Conservation (phyloP, 2,888 invertebrate species). For the Congeria kusceri region DNA sequence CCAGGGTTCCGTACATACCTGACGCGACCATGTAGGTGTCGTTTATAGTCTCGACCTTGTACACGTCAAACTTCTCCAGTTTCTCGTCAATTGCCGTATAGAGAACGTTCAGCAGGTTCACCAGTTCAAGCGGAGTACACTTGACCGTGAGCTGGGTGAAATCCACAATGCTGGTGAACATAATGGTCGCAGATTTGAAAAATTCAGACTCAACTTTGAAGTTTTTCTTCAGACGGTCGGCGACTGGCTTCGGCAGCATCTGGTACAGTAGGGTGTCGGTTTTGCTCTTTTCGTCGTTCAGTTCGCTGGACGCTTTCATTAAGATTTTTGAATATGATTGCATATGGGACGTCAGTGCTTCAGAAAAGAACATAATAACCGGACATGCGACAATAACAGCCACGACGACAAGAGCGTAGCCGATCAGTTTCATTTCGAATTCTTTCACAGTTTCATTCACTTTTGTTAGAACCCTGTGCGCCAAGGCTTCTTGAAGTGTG, state of each 20-base stretch:
- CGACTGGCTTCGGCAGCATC: slow-evolving; percentile 72
- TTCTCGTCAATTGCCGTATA: slow-evolving; percentile 68
- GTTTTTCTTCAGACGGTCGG: slow-evolving; percentile 65
- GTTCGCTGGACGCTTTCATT: slow-evolving; percentile 67
- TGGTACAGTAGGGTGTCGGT: slow-evolving; percentile 71
- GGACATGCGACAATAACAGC: slow-evolving; percentile 63
- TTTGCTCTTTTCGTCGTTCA: slow-evolving; percentile 63
- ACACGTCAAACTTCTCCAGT: slow-evolving; percentile 68
- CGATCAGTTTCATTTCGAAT: slow-evolving; percentile 85
- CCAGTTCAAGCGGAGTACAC: slow-evolving; percentile 64
- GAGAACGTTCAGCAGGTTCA: slow-evolving; percentile 66
- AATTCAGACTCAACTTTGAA: slow-evolving; percentile 69
- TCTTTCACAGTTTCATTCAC: slow-evolving; percentile 58
- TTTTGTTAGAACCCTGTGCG: slow-evolving; percentile 52
- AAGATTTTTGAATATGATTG: slow-evolving; percentile 73
- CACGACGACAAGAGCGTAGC: slow-evolving; percentile 43
- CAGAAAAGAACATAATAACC: slow-evolving; percentile 54
- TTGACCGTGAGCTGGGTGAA: slow-evolving; percentile 60
- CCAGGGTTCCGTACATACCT: too few relatives aligned
- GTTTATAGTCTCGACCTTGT: slow-evolving; percentile 76
- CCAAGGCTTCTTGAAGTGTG: slow-evolving; percentile 88
- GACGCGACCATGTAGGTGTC: slow-evolving; percentile 76
- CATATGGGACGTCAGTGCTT: slow-evolving; percentile 65
- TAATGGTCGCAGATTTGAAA: slow-evolving; percentile 71
- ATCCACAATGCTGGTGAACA: slow-evolving; percentile 70